These are phyloP conservation scores for Oryzias curvinotus DNA, from an alignment of 2,113 vertebrate genomes.

Conservation along the genomic window DNA sequence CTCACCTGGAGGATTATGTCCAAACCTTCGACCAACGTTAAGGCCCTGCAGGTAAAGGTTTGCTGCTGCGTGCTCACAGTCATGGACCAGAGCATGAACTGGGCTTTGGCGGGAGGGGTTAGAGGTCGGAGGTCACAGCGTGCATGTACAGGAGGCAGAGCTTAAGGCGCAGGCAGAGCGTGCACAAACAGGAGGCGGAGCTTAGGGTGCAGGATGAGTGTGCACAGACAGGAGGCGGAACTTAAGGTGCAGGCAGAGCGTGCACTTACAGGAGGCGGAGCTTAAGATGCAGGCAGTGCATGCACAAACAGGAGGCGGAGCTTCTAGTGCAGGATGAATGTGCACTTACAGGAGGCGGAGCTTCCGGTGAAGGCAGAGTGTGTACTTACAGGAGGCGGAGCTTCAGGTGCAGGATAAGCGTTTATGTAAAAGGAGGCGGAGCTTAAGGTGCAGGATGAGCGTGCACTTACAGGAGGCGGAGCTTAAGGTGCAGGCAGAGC, in stretches of 20 bases:
- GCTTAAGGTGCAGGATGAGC: conserved; percentile 44
- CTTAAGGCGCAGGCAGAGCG: conserved; percentile 36
- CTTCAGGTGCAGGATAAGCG: conserved; percentile 47
- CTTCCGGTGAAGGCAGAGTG: too few species aligned
- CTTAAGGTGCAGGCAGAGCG: background rate
- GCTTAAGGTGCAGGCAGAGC: conserved; percentile 49
- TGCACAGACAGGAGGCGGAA: background rate
- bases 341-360: conserved; percentile 47
- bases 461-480: conserved; percentile 49
- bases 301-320: too few species aligned
- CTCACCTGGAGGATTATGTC: conserved; percentile 83
- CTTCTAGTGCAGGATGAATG: conserved; percentile 45
- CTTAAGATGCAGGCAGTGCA: conserved; percentile 46
- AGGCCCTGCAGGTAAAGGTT: conserved; percentile 91
- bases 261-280: conserved; percentile 39
- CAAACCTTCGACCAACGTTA: conserved; percentile 93
- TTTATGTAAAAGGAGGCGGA: too few species aligned
- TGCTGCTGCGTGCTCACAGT: background rate
- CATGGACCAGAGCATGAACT: background rate
- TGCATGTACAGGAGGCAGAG: conserved; percentile 46
- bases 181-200: conserved; percentile 47
- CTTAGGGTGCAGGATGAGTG: background rate
- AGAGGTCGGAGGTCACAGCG: conserved; percentile 29
- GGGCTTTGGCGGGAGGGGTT: too few species aligned
- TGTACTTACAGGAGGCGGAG: conserved; percentile 47